phyloP scores from a whole-genome alignment of 2,797 vertebrate genomes.

The Crax fasciolata region DNA sequence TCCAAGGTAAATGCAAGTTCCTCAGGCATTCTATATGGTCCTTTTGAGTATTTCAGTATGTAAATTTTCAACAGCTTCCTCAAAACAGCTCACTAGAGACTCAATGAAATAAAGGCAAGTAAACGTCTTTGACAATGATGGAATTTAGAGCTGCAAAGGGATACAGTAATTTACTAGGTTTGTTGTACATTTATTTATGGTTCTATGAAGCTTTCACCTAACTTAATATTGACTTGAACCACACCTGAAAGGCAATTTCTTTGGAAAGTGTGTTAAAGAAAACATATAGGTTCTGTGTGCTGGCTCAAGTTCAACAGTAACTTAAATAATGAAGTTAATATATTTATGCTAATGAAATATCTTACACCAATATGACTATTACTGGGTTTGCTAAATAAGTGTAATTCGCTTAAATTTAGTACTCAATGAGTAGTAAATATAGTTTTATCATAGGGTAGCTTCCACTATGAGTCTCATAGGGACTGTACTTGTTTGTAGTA shows the following conservation, averaged over 20 bases:
- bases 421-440: neutral
- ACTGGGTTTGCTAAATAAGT: neutral
- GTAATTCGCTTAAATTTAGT: neutral
- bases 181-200: neutral
- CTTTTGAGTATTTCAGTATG: neutral
- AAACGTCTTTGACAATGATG: slow-evolving; percentile 19
- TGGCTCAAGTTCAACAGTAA: neutral
- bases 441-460: neutral
- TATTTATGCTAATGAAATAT: neutral
- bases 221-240: slow-evolving; percentile 11
- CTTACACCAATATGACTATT: neutral
- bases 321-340: neutral
- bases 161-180: slow-evolving; percentile 4
- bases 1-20: neutral
- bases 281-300: neutral
- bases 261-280: neutral
- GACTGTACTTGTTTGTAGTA: neutral
- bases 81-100: slow-evolving; percentile 3
- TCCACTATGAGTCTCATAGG: neutral
- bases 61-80: slow-evolving; percentile 41
- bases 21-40: neutral
- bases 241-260: neutral
- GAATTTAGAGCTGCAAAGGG: slow-evolving; percentile 31
- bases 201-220: neutral
- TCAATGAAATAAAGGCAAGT: slow-evolving; percentile 53